Evolutionary conservation across 2,113 vertebrate genomes (phyloP), one percentile per base, ranked within the genome.

Genomic region (Tyto alba): DNA sequence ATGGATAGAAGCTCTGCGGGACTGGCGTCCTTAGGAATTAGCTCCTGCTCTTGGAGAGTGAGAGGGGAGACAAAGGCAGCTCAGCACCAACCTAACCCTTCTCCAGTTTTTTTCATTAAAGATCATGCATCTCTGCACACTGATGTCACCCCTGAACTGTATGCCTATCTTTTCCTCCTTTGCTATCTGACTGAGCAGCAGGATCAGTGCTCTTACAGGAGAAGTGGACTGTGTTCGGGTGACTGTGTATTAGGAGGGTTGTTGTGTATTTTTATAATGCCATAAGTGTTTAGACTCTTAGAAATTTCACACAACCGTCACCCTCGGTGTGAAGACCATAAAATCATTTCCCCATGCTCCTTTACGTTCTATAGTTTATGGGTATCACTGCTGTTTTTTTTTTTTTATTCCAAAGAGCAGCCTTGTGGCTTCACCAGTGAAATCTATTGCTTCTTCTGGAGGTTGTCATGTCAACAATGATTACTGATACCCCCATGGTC

Each of bases 381-480:
- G 43, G 11, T 64, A 48, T 32, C 41, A 22, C 15, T 67, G 38
- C 56, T 43, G 84, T 47, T 92, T 95, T 95, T 80, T 79, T 47
- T 92, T 95, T 95, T 80, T 79, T 94, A 40, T 85, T 96, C 81
- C 74, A 53, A 92, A 94, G 85, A 94, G 77, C 22, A 92, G 57
- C 20, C 82, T 76, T 69, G 72, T 55, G 79, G 62, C 48, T 94
- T 96, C 40, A 13, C 52, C 96, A 94, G 80, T 88, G 60, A 95
- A 94, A 69, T 76, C 88, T 85, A 30, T 85, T 92, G 66, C 89
- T 96, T 94, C 66, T 96, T 48, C 53, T 82, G 92, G 85, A 96
- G 68, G 76, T 62, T 97, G 93, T 95, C 90, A 94, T 89, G 85
- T 95, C 90, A 94, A 89, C 85, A 95, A 40, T 34, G 78, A 83